Base-by-base conservation (phyloP, 2,113 vertebrate genomes). In the Ploceus nigricollis region DNA sequence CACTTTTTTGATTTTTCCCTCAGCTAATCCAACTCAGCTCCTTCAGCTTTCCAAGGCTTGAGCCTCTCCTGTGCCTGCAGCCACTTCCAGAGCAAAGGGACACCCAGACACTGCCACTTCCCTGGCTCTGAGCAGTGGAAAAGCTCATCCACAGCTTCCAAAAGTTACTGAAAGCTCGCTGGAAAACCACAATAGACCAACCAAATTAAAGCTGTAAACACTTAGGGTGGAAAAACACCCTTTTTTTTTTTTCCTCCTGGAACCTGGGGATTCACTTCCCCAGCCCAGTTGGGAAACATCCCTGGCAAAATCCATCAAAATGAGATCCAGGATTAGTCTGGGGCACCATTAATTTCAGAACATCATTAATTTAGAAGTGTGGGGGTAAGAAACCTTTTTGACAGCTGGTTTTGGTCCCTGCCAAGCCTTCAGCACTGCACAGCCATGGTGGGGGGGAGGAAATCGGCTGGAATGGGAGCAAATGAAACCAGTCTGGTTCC, bases 401-500 rank as follows among this genome's bases (percentile, higher is more conserved):
- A 92, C 97, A 98, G 97, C 96, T 97, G 97, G 76, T 96, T 97
- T 76, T 71, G 89, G 89, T 96, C 94, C 92, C 73, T 96, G 96
- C 96, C 97, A 97, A 97, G 94, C 91, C 83, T 63, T 60, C 64
- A 89, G 90, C 66, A 73, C 82, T 51, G 96, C 96, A 86, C 66
- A 90, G 96, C 45, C 65, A 65, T 57, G 11, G 6, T 11, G 79
- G 87, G 82, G 82, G 82, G 93, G 53, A 95, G 97, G 97, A 96
- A 97, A 97, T 93, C 83, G 95, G 91, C 93, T 96, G 69, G 82
- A 95, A 97, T 85, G 91, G 96, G 35, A 94, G 93, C 93, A 97
- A 97, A 94, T 85, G 95, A 97, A 98, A 97, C 97, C 97, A 96
- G 66, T 10, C 96, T 96, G 95, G 94, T 91, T 97, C 95, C 97